phyloP scores from a whole-genome alignment of 2,797 vertebrate species.

The Rhynchotus rufescens region DNA sequence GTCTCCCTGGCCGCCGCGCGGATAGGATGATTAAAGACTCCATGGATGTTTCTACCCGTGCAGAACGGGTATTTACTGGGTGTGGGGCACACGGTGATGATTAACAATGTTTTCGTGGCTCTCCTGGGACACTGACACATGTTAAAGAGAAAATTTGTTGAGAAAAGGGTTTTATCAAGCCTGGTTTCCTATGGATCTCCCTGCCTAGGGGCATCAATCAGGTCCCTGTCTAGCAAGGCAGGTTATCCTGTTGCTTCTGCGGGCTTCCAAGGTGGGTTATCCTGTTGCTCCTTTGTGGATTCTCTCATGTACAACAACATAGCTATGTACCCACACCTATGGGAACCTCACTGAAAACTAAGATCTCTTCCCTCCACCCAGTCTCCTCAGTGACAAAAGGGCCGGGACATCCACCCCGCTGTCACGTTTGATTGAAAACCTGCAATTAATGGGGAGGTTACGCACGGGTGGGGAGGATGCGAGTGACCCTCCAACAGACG shows the following conservation, averaged over 20 bases:
- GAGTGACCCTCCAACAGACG: neutral
- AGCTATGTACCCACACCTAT: rapidly evolving
- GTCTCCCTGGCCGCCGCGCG: neutral
- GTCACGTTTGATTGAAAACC: neutral
- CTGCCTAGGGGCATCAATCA: neutral
- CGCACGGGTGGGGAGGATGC: neutral
- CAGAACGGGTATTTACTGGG: constrained; percentile 49
- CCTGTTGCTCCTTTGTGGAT: neutral
- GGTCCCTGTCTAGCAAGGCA: neutral
- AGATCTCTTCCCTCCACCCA: neutral
- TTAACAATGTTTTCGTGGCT: constrained; percentile 11
- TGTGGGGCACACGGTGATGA: constrained; percentile 18
- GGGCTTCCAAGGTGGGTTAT: neutral
- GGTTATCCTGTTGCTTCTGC: too few species aligned
- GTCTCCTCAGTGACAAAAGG: neutral
- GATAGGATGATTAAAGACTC: constrained; percentile 37
- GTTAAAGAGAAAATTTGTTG: neutral
- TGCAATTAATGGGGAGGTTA: neutral
- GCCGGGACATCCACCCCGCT: neutral
- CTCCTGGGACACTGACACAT: neutral
- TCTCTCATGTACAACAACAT: neutral
- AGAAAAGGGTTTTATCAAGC: neutral
- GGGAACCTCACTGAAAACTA: neutral
- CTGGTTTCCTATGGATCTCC: neutral
- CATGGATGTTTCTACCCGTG: constrained; percentile 21